Percentiles rank a stretch among this genome's conserved stretches.
These are phyloP conservation scores for Danio tinwini DNA, from an alignment of 2,797 vertebrate genomes.

Conservation along the genomic window DNA sequence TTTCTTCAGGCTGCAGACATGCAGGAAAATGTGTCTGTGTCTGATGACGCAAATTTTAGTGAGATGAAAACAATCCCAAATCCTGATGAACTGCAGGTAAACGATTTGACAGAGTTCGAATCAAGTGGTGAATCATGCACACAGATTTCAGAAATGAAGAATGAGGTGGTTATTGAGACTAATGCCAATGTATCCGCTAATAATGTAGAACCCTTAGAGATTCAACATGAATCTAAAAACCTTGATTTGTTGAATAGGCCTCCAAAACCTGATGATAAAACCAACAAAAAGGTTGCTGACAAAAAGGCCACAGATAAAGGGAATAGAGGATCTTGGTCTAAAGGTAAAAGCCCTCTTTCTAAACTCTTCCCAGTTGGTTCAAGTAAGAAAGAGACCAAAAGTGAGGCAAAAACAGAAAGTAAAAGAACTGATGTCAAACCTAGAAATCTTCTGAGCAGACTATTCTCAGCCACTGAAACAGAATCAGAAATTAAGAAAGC, in stretches of 20 bases:
- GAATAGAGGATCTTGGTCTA: slow-evolving; percentile 75
- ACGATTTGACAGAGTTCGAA: slow-evolving; percentile 23
- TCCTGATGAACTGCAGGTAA: slow-evolving; percentile 45
- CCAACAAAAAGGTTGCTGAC: slow-evolving; percentile 56
- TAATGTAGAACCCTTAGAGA: neutral
- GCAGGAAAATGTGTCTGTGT: neutral
- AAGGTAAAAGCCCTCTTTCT: slow-evolving; percentile 76
- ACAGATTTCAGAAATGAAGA: neutral
- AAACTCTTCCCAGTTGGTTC: slow-evolving; percentile 74
- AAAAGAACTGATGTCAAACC: slow-evolving; percentile 73
- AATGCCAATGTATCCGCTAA: neutral
- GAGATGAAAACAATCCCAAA: slow-evolving; percentile 7
- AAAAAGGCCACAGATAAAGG: slow-evolving; percentile 66
- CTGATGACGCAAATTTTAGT: slow-evolving; percentile 18
- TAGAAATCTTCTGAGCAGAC: slow-evolving; percentile 69
- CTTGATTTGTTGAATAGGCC: neutral
- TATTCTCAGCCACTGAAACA: slow-evolving; percentile 70
- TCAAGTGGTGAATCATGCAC: neutral
- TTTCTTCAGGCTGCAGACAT: neutral
- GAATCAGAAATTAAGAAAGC: slow-evolving; percentile 46
- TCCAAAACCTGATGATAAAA: slow-evolving; percentile 55
- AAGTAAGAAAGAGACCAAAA: slow-evolving; percentile 68
- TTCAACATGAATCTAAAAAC: slow-evolving; percentile 22
- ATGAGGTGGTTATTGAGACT: neutral
- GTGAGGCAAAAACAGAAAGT: slow-evolving; percentile 60